Evolutionary conservation across 2,113 vertebrate species (phyloP).

Genomic region (Arvicanthis niloticus): DNA sequence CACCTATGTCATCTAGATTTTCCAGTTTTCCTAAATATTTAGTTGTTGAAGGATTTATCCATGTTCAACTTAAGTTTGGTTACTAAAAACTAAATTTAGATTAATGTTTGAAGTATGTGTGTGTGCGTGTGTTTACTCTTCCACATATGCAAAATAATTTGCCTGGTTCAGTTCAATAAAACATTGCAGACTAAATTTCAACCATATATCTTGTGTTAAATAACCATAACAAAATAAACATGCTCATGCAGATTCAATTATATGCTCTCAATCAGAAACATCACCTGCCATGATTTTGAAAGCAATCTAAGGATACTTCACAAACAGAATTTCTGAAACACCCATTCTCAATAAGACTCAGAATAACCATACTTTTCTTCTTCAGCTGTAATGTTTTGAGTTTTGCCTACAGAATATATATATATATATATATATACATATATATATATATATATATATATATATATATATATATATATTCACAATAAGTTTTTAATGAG

Average conservation of each 20-base stretch:
- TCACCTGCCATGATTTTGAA: neutral
- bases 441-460: neutral
- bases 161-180: slow-evolving; percentile 21
- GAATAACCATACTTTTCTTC: neutral
- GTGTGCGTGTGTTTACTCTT: neutral
- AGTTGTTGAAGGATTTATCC: neutral
- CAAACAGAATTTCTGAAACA: neutral
- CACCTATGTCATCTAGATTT: no score
- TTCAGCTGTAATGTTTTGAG: neutral
- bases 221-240: slow-evolving; percentile 29
- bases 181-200: slow-evolving; percentile 35
- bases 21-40: neutral
- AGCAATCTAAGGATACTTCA: neutral
- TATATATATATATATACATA: no score
- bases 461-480: neutral
- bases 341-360: neutral
- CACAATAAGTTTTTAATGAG: neutral
- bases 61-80: neutral
- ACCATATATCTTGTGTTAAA: neutral
- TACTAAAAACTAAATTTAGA: neutral
- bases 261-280: neutral
- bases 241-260: slow-evolving; percentile 24
- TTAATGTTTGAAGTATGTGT: neutral
- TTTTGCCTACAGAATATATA: neutral
- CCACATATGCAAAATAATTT: slow-evolving; percentile 43